Evolutionary conservation across 23 tunicate genomes (phyloP).

Genomic region (Styela plicata): DNA sequence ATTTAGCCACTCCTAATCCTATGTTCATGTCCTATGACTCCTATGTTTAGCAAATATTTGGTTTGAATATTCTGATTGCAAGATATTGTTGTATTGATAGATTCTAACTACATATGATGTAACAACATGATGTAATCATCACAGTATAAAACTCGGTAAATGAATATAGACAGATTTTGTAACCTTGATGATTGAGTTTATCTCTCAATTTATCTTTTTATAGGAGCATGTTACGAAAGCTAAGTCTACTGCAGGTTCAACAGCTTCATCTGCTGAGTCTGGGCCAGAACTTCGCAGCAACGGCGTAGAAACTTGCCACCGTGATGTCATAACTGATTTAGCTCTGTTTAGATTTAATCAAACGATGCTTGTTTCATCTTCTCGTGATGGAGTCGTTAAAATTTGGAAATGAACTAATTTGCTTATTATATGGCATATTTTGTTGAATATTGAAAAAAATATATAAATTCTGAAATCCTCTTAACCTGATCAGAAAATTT

Average conservation of each 20-base stretch:
- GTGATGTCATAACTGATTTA: constrained; percentile 76
- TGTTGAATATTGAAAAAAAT: too few relatives aligned
- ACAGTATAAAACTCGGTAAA: too few relatives aligned
- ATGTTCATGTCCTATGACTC: too few relatives aligned
- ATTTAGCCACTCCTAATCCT: too few relatives aligned
- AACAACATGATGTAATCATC: too few relatives aligned
- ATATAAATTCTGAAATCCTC: too few relatives aligned
- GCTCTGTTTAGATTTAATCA: constrained; percentile 63
- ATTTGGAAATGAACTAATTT: constrained; percentile 84
- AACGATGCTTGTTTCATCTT: constrained; percentile 53
- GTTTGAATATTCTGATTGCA: too few relatives aligned
- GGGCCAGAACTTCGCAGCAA: constrained; percentile 12
- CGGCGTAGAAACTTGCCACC: constrained; percentile 45
- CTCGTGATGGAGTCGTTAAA: constrained; percentile 83
- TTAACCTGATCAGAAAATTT: too few relatives aligned
- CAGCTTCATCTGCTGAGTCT: neutral
- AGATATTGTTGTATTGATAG: too few relatives aligned
- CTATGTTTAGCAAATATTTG: too few relatives aligned
- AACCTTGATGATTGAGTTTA: neutral
- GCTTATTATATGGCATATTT: too few relatives aligned
- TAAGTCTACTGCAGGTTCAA: constrained; percentile 9
- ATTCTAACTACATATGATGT: too few relatives aligned
- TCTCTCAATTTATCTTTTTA: neutral
- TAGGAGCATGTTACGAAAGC: constrained; percentile 58
- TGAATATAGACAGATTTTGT: neutral